A percentile compares a stretch with the other conserved stretches of the same genome.
Evolutionary conservation across 2,113 vertebrate genomes (phyloP).

Genomic region (Scophthalmus maximus): DNA sequence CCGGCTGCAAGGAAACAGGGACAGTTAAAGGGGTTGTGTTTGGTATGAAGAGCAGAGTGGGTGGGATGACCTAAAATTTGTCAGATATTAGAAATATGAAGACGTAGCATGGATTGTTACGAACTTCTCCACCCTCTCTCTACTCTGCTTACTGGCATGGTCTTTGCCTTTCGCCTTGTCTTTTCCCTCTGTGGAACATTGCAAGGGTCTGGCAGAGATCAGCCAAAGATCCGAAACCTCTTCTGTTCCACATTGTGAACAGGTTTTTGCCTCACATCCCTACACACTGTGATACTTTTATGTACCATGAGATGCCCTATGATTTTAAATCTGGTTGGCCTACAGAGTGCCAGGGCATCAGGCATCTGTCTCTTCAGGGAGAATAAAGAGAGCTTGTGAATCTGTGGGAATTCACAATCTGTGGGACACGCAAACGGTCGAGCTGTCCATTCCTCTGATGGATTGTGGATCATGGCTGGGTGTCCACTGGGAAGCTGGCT

Average conservation of each 20-base stretch:
- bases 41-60: slow-evolving; percentile 65
- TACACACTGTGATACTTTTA: slow-evolving; percentile 88
- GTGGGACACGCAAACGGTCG: slow-evolving; percentile 15
- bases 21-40: slow-evolving; percentile 48
- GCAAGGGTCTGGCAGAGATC: slow-evolving; percentile 63
- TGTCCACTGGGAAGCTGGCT: slow-evolving; percentile 40
- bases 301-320: slow-evolving; percentile 73
- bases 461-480: slow-evolving; percentile 39
- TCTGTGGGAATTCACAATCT: slow-evolving; percentile 27
- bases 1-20: slow-evolving; percentile 39
- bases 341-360: slow-evolving; percentile 33
- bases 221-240: slow-evolving; percentile 52
- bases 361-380: slow-evolving; percentile 54
- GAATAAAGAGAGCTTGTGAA: slow-evolving; percentile 20
- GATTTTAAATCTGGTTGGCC: slow-evolving; percentile 78
- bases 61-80: slow-evolving; percentile 40
- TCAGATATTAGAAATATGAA: slow-evolving; percentile 46
- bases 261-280: slow-evolving; percentile 76
- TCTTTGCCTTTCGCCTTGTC: slow-evolving; percentile 68
- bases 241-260: slow-evolving; percentile 69
- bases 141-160: slow-evolving; percentile 60
- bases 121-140: slow-evolving; percentile 63
- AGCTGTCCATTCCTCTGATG: slow-evolving; percentile 40
- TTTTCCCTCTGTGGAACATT: slow-evolving; percentile 52
- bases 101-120: slow-evolving; percentile 43